Base-by-base conservation (phyloP, 2,888 invertebrate genomes). In the Trichopria drosophilae region DNA sequence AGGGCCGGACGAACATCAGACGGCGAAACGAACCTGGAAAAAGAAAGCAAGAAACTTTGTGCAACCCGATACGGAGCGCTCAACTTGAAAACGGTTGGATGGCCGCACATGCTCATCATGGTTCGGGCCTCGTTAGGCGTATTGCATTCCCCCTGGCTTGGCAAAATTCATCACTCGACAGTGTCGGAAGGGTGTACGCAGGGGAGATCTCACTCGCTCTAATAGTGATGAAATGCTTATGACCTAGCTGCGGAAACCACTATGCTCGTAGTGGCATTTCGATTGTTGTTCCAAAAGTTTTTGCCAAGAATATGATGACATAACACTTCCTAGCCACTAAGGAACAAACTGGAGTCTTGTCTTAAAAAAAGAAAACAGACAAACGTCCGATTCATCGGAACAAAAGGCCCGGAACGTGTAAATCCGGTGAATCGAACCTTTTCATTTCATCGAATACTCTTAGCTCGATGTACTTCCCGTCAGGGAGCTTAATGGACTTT, bases 161-260 rank as follows among this genome's bases (percentile, higher is more conserved):
- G 57, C 56, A 62, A 63, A 63, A 63, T 63, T 64, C 63, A 62
- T 65, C 63, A 61, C 57, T 58, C 55, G 48, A 34, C 55, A n/a
- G n/a, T n/a, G 46, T 23, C 35, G 50, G 55, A 44, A 54, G 53
- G 58, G 52, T n/a, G n/a, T n/a, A n/a, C 50, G 36, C 46, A 54
- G 53, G 57, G 51, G 51, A 60, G 42, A 55, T 53, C 56, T 54
- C 42, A 28, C n/a, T n/a, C n/a, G n/a, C n/a, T n/a, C n/a, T n/a
- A n/a, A 53, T 58, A 41, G 47, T 52, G 58, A 58, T 59, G 61
- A 60, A 63, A 60, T 55, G 55, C 50, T 45, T n/a, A n/a, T n/a
- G n/a, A n/a, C n/a, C n/a, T n/a, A n/a, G n/a, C n/a, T n/a, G n/a
- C n/a, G n/a, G n/a, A n/a, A n/a, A n/a, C n/a, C n/a, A n/a, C n/a